A percentile compares a stretch with the other conserved stretches of the same genome.
These are phyloP conservation scores for Lerista edwardsae DNA, from an alignment of 2,797 vertebrate genomes.

Conservation along the genomic window DNA sequence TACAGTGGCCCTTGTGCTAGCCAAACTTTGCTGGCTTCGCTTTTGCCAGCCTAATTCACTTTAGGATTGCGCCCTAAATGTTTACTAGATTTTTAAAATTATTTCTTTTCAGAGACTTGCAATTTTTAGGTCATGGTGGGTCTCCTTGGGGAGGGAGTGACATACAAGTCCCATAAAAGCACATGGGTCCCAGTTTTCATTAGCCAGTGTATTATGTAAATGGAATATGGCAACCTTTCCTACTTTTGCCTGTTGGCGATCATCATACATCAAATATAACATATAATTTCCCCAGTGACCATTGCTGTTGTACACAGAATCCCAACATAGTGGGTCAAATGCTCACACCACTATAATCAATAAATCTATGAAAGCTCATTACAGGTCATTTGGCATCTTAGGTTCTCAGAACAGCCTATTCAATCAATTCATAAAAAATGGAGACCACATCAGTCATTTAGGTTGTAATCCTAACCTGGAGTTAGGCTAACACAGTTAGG, in stretches of 20 bases:
- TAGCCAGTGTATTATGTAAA: conserved; percentile 17
- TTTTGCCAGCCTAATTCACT: no score
- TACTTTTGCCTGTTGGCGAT: not conserved
- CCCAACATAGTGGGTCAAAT: not conserved
- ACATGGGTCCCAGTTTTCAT: not conserved
- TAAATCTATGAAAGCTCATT: not conserved
- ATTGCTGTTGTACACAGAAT: not conserved
- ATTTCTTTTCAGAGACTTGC: not conserved
- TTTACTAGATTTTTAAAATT: not conserved
- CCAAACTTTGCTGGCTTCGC: no score
- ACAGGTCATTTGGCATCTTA: not conserved
- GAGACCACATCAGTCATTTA: no score
- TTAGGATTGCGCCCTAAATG: not conserved
- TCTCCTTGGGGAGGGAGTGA: not conserved
- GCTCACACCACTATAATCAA: not conserved
- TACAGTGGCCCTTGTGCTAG: no score
- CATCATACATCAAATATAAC: not conserved
- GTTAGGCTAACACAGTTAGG: no score
- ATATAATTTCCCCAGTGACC: not conserved
- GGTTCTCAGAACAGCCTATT: not conserved
- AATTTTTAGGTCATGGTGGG: not conserved
- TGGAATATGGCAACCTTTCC: conserved; percentile 4
- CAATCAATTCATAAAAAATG: not conserved
- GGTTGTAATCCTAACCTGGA: no score
- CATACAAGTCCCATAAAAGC: not conserved